A percentile compares a stretch with the other conserved stretches of the same genome.
phyloP scores from a whole-genome alignment of 2,797 vertebrate species.

The Propithecus deckenii region DNA sequence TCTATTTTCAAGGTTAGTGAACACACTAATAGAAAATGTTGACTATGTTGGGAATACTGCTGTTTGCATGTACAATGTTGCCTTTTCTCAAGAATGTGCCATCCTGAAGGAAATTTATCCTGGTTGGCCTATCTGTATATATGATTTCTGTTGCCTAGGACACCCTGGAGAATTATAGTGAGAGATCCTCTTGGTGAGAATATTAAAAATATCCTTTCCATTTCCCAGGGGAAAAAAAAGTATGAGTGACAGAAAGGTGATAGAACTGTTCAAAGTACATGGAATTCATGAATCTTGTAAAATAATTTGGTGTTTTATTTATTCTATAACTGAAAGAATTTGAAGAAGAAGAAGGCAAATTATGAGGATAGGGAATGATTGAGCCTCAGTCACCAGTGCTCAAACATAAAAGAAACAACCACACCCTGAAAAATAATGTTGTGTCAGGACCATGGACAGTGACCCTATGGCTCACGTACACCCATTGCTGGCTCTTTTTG shows the following conservation, averaged over 20 bases:
- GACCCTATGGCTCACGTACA: rapidly evolving
- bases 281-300: neutral
- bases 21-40: neutral
- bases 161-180: neutral
- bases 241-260: neutral
- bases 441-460: neutral
- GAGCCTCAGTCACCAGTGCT: neutral
- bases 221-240: neutral
- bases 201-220: neutral
- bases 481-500: neutral
- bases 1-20: conserved; percentile 8
- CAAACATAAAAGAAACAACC: neutral
- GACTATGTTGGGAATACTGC: neutral
- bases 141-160: neutral
- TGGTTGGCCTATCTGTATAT: neutral
- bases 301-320: conserved; percentile 6
- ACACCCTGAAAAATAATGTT: neutral
- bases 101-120: neutral
- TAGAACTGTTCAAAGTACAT: neutral
- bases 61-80: neutral
- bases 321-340: neutral
- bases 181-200: neutral
- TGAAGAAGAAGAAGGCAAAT: neutral
- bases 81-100: neutral
- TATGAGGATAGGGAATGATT: neutral